These are phyloP conservation scores for Saimiri boliviensis DNA, from an alignment of 2,113 vertebrate genomes.

Conservation along the genomic window DNA sequence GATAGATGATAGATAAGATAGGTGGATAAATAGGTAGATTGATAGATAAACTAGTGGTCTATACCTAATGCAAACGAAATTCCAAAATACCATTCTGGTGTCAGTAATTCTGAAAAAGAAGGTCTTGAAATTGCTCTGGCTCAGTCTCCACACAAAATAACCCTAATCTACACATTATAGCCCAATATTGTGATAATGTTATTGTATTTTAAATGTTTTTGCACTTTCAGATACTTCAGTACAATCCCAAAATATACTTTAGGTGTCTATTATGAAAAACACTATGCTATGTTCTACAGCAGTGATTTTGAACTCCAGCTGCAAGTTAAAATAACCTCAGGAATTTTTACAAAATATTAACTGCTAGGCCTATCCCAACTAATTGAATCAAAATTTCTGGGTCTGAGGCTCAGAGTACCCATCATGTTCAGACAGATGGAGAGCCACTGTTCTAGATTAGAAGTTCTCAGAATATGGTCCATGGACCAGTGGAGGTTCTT, in stretches of 20 bases:
- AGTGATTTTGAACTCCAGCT: constrained; percentile 2
- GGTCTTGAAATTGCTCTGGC: constrained; percentile 20
- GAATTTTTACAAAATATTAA: neutral
- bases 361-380: neutral
- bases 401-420: neutral
- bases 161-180: neutral
- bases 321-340: neutral
- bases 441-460: neutral
- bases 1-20: neutral
- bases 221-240: neutral
- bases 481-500: neutral
- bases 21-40: neutral
- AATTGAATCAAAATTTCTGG: neutral
- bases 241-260: neutral
- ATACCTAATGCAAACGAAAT: neutral
- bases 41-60: neutral
- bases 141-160: neutral
- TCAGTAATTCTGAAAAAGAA: neutral
- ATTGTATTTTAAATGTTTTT: neutral
- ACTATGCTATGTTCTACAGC: neutral
- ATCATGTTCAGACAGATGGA: neutral
- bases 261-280: neutral
- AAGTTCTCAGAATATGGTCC: neutral
- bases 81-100: neutral
- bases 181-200: neutral